Evolutionary conservation across 2,797 vertebrate genomes (phyloP), one percentile per base, ranked within the genome.

Genomic region (Sebastes oblongus): DNA sequence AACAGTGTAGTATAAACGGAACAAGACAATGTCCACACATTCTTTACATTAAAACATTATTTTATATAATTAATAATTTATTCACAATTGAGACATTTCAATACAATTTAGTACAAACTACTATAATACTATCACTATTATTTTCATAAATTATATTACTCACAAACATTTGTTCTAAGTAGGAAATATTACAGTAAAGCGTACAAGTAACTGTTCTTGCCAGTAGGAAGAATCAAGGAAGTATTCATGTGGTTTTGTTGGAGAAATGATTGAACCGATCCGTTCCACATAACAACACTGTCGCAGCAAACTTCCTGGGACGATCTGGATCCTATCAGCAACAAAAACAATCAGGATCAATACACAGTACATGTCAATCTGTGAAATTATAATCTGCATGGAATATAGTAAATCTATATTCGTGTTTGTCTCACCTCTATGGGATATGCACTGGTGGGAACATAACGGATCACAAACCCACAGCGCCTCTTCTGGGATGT

Each of bases 381-480:
- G 34, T 65, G 3, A 54, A 60, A 65, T 25, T 9, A 59, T n/a
- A 52, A 18, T 1, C 8, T 16, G 32, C 13, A 59, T 3, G n/a
- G 20, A 22, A 36, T 36, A 42, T 16, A 65, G 18, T 16, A 16
- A 0, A n/a, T n/a, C 4, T 16, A 25, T 29, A 4, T 4, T 68
- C 3, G 42, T 11, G 13, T 56, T 60, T 8, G 29, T 52, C 83
- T 93, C 50, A 96, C 96, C 93, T 96, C 29, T n/a, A 80, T 88
- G 54, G 96, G 95, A 85, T 93, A 94, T 5, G 95, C 95, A 79
- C 65, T 89, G 22, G 96, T 96, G 59, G 96, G 93, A 50, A 96
- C 90, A 36, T 96, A 97, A 13, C 96, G 95, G 56, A 96, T 94
- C 39, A 97, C 96, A 25, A 96, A 95, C 29, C 96, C 96, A 89